phyloP scores from a whole-genome alignment of 2,113 vertebrate species.

The Halichoerus grypus region DNA sequence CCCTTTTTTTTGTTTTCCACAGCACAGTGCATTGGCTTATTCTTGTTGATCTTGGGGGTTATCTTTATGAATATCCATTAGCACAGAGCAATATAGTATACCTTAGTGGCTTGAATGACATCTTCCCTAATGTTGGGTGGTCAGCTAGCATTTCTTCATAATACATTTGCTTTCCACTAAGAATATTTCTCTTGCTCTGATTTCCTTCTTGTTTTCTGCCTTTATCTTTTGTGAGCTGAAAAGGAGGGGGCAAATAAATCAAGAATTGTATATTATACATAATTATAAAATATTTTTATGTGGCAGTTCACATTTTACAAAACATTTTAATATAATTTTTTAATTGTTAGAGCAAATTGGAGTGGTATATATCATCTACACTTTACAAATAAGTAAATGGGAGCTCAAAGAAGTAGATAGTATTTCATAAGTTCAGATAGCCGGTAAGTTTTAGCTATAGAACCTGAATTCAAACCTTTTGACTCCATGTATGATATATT shows the following conservation, averaged over 20 bases:
- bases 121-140: neutral
- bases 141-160: neutral
- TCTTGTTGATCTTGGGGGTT: neutral
- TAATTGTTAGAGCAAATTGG: neutral
- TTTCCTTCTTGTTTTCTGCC: neutral
- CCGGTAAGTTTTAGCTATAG: neutral
- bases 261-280: neutral
- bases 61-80: neutral
- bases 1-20: neutral
- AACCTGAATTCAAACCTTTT: neutral
- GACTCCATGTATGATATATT: neutral
- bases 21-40: neutral
- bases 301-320: neutral
- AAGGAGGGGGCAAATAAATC: neutral
- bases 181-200: neutral
- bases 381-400: neutral
- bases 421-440: neutral
- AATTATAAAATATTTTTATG: neutral
- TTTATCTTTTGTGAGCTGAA: neutral
- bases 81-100: neutral
- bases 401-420: neutral
- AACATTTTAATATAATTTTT: neutral
- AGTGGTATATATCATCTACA: neutral
- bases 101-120: neutral
- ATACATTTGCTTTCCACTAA: neutral